Evolutionary conservation across 2,113 vertebrate species (phyloP).

Genomic region (Microtus ochrogaster): DNA sequence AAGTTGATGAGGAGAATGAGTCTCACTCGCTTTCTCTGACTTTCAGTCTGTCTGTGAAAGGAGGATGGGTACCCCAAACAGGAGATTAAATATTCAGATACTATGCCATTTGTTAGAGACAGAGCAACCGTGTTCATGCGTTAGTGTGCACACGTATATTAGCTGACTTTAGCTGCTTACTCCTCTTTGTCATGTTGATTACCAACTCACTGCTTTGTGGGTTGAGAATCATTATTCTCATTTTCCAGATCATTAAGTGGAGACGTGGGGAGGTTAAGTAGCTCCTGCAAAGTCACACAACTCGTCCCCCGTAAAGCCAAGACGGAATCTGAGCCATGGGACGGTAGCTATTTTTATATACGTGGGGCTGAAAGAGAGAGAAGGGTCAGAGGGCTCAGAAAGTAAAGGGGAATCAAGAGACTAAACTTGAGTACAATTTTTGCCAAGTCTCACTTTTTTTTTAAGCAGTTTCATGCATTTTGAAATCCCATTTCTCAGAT

Average conservation of each 20-base stretch:
- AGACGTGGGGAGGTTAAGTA: background rate
- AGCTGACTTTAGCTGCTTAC: background rate
- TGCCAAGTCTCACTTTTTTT: background rate
- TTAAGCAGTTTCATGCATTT: background rate
- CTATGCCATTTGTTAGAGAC: background rate
- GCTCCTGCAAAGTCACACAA: background rate
- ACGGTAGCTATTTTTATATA: background rate
- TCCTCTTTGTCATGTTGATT: background rate
- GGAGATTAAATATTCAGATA: background rate
- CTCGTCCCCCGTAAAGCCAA: background rate
- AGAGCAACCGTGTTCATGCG: background rate
- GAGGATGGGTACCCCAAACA: background rate
- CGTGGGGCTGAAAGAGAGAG: background rate
- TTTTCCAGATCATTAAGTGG: background rate
- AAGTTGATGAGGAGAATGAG: constrained; percentile 4
- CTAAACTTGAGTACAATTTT: background rate
- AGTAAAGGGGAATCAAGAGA: background rate
- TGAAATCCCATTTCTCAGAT: background rate
- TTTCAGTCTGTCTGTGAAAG: background rate
- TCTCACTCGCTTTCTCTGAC: background rate
- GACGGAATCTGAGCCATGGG: background rate
- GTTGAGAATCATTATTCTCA: background rate
- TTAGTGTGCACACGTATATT: background rate
- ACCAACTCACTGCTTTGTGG: background rate
- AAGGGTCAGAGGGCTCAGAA: background rate